Percentiles rank a stretch among this genome's conserved stretches.
These are phyloP conservation scores for Marmota monax DNA, from an alignment of 2,113 vertebrate genomes.

Conservation along the genomic window DNA sequence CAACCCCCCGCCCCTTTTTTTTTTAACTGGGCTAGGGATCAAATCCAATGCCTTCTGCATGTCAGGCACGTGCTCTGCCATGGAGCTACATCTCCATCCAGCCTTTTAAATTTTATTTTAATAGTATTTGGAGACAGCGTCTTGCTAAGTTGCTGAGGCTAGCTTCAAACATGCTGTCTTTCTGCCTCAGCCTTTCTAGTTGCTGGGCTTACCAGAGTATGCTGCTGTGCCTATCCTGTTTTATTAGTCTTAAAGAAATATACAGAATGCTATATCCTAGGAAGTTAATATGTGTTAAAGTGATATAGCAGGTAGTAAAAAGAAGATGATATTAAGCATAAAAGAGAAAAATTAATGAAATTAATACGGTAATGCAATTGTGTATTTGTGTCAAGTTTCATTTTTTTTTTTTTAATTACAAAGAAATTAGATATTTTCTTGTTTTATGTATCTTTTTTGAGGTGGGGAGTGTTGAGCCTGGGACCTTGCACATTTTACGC, in stretches of 20 bases:
- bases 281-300: not conserved
- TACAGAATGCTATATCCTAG: not conserved
- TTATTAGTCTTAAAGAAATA: not conserved
- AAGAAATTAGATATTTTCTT: slow-evolving; percentile 14
- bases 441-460: not conserved
- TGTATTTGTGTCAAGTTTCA: slow-evolving; percentile 15
- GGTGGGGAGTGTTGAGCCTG: not conserved
- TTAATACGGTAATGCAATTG: not conserved
- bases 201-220: too few relatives aligned
- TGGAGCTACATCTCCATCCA: not conserved
- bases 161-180: not conserved
- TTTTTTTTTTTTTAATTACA: not conserved
- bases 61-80: not conserved
- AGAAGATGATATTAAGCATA: not conserved
- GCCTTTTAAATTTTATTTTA: not conserved
- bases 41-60: not conserved
- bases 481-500: not conserved
- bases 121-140: not conserved
- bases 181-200: not conserved
- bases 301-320: not conserved
- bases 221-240: too few relatives aligned
- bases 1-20: too few relatives aligned
- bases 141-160: not conserved
- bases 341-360: not conserved
- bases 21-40: not conserved